Percentiles rank a stretch among this genome's conserved stretches.
Evolutionary conservation across 2,888 invertebrate species (phyloP).

Genomic region (Oxyteleia sp.): DNA sequence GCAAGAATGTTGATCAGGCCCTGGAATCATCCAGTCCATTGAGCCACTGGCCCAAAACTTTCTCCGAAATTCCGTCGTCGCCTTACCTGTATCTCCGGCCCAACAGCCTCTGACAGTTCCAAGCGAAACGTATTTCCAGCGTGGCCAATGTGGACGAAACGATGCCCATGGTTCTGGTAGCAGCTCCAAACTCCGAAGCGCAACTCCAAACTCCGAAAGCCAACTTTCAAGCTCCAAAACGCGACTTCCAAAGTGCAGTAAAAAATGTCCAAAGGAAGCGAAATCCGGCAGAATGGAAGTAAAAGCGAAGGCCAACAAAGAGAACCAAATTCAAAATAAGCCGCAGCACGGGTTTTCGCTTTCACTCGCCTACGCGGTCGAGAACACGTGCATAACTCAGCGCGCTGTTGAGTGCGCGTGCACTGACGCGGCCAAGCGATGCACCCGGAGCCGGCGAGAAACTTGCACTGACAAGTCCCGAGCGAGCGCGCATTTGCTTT

Average conservation of each 20-base stretch:
- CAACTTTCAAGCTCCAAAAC: too few relatives aligned
- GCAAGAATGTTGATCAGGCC: too few relatives aligned
- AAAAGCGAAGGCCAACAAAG: background rate
- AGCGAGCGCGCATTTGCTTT: constrained; percentile 15
- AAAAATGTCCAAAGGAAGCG: too few relatives aligned
- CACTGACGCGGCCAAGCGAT: constrained; percentile 39
- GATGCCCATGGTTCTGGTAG: constrained; percentile 76
- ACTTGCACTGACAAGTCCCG: constrained; percentile 29
- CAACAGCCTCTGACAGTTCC: constrained; percentile 80
- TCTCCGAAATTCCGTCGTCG: constrained; percentile 1
- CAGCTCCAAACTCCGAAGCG: too few relatives aligned
- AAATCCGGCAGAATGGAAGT: background rate
- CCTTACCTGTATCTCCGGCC: constrained; percentile 80
- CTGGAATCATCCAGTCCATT: too few relatives aligned
- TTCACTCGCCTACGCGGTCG: constrained; percentile 17
- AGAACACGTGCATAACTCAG: constrained; percentile 45
- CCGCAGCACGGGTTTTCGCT: constrained; percentile 13
- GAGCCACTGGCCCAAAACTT: too few relatives aligned
- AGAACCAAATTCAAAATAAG: background rate
- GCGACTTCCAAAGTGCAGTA: too few relatives aligned
- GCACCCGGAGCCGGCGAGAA: constrained; percentile 31
- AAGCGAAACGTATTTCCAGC: constrained; percentile 79
- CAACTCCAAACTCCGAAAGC: too few relatives aligned
- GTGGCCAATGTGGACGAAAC: constrained; percentile 80
- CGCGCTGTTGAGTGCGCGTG: constrained; percentile 36